Conservation (phyloP, 2,113 vertebrate species). For the pig (Sus scrofa) region T2T-Sscrofa CM000825.6:54798501-54799000, state of each 20-base stretch:
- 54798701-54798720: neutral
- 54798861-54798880: neutral
- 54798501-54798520: neutral
- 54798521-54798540: neutral
- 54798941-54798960: neutral
- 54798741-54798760: neutral
- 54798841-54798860: neutral
- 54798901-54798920: neutral
- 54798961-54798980: neutral
- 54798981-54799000: neutral
- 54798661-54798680: neutral
- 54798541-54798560: neutral
- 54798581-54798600: neutral
- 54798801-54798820: neutral
- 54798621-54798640: neutral
- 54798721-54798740: neutral
- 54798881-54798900: neutral
- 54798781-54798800: neutral
- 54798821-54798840: neutral
- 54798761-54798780: neutral
- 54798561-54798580: neutral
- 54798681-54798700: neutral
- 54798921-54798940: neutral
- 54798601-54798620: neutral
- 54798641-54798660: neutral